Conservation (phyloP, 2,113 vertebrate genomes). For the Probosciger aterrimus region DNA sequence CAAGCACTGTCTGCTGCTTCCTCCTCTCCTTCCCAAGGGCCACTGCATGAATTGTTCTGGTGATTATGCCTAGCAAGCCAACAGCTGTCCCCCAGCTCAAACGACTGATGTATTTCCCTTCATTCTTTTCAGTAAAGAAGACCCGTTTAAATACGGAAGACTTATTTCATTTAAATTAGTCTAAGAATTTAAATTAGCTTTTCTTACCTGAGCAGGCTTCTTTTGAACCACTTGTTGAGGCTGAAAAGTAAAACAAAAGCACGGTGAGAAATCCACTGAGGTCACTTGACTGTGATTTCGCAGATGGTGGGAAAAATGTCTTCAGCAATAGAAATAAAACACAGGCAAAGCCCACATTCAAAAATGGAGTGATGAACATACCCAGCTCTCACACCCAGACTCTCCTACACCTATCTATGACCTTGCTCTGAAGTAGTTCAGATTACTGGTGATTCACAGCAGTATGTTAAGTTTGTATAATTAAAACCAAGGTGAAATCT, state of each 20-base stretch:
- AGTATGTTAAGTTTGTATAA: not conserved
- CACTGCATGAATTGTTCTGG: fast-evolving
- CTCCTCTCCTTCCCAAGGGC: not conserved
- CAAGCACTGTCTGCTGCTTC: not conserved
- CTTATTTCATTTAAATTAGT: not conserved
- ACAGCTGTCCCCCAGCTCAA: not conserved
- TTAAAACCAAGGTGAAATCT: not conserved
- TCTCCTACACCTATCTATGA: not conserved
- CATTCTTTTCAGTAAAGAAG: not conserved
- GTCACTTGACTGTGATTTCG: not conserved
- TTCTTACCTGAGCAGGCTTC: slow-evolving; percentile 91
- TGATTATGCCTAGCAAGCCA: not conserved
- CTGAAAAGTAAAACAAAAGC: slow-evolving; percentile 74
- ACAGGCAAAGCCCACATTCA: not conserved
- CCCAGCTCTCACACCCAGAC: not conserved
- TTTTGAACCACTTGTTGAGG: slow-evolving; percentile 93
- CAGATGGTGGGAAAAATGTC: not conserved
- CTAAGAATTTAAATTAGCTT: not conserved
- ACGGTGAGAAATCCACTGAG: not conserved
- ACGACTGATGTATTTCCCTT: not conserved
- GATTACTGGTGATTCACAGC: not conserved
- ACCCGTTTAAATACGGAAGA: not conserved
- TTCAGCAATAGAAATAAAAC: not conserved
- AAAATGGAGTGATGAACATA: not conserved
- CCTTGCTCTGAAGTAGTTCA: not conserved